These are phyloP conservation scores for Dipodomys spectabilis DNA, from an alignment of 2,113 vertebrate genomes.

Conservation along the genomic window DNA sequence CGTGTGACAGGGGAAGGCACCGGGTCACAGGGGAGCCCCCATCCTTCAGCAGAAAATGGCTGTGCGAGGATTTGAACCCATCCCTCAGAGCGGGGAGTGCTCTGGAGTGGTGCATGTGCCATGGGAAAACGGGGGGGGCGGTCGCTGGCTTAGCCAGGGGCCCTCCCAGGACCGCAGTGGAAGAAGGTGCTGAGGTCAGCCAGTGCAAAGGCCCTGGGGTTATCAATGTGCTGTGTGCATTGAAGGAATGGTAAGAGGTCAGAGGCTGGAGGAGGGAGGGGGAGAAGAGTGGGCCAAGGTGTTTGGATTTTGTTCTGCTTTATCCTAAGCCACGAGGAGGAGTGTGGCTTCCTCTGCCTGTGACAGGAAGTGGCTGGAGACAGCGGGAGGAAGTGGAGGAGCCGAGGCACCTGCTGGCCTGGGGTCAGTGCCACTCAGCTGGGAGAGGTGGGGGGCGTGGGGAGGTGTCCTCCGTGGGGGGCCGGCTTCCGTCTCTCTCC, in stretches of 20 bases:
- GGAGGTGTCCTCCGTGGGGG: no score
- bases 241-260: neutral
- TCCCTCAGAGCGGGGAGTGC: neutral
- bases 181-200: neutral
- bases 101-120: no score
- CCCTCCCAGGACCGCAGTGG: neutral
- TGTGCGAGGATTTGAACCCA: neutral
- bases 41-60: neutral
- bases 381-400: slow-evolving; percentile 36
- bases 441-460: neutral
- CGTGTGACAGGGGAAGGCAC: neutral
- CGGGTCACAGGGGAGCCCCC: neutral
- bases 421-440: neutral
- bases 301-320: slow-evolving; percentile 54
- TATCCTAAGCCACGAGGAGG: slow-evolving; percentile 7
- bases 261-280: neutral
- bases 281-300: neutral
- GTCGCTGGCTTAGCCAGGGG: neutral
- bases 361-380: slow-evolving; percentile 8
- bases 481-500: no score
- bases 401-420: slow-evolving; percentile 56
- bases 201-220: slow-evolving; percentile 19
- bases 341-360: slow-evolving; percentile 54
- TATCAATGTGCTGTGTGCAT: neutral
- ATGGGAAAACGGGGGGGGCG: fast-evolving